Conservation (phyloP, 2,797 vertebrate genomes). For the Halcyon badia region DNA sequence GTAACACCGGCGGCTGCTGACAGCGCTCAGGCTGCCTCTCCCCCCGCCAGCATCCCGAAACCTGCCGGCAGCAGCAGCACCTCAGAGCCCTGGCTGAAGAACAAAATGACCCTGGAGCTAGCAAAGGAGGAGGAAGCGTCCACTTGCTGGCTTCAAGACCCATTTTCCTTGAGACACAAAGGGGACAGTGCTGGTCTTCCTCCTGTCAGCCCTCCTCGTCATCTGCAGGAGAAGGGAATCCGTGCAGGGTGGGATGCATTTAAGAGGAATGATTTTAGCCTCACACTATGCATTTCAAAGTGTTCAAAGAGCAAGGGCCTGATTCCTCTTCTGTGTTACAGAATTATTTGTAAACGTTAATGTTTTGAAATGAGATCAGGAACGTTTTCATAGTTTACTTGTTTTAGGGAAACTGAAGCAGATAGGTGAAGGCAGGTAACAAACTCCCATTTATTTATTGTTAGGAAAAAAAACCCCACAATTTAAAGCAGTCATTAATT, state of each 20-base stretch:
- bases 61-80: background rate
- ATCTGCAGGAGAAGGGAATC: background rate
- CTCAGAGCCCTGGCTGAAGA: background rate
- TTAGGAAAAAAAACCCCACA: fast-evolving
- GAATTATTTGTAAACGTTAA: background rate
- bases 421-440: background rate
- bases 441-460: background rate
- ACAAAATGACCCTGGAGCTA: fast-evolving
- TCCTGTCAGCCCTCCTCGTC: background rate
- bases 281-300: background rate
- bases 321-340: background rate
- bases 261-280: background rate
- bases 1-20: background rate
- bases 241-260: background rate
- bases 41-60: background rate
- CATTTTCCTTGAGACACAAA: background rate
- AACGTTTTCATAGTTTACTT: background rate
- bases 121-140: background rate
- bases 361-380: background rate
- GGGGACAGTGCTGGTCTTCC: background rate
- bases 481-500: background rate
- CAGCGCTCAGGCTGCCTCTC: background rate
- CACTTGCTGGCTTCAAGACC: background rate
- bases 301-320: fast-evolving
- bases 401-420: background rate